phyloP scores from a whole-genome alignment of 2,113 vertebrate species.

The Pao palembangensis region DNA sequence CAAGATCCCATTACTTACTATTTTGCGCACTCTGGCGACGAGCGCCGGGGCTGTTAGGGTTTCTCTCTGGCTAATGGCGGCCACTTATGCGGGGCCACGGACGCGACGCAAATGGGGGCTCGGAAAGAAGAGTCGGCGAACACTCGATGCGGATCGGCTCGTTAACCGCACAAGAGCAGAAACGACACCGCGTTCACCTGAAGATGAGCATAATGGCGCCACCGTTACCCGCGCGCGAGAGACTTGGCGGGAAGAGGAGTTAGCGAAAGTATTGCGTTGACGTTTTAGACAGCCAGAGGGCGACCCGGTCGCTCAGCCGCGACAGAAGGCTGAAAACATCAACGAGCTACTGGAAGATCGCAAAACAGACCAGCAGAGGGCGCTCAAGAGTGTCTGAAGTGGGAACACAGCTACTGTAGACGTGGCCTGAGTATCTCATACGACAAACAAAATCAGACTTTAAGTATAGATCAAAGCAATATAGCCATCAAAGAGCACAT shows the following conservation, averaged over 20 bases:
- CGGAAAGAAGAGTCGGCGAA: slow-evolving; percentile 32
- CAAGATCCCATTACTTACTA: slow-evolving; percentile 63
- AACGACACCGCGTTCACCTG: slow-evolving; percentile 37
- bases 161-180: slow-evolving; percentile 51
- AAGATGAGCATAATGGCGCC: slow-evolving; percentile 41
- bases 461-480: too few species aligned
- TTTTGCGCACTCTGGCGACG: slow-evolving; percentile 35
- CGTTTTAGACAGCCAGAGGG: too few species aligned
- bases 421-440: too few species aligned
- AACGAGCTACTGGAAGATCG: too few species aligned
- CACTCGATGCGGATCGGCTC: slow-evolving; percentile 61
- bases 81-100: slow-evolving; percentile 52
- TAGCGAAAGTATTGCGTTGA: too few species aligned
- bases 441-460: neutral
- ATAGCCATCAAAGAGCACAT: too few species aligned
- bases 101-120: slow-evolving; percentile 42
- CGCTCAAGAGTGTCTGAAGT: neutral
- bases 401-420: too few species aligned
- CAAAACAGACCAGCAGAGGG: neutral
- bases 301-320: too few species aligned
- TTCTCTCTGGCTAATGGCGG: slow-evolving; percentile 20
- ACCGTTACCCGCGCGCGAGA: slow-evolving; percentile 6
- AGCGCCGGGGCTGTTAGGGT: slow-evolving; percentile 15
- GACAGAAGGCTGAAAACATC: too few species aligned
- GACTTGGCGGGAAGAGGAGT: too few species aligned